Percentiles rank a stretch among this genome's conserved stretches.
phyloP scores from a whole-genome alignment of 2,113 vertebrate species.

The Nymphicus hollandicus region DNA sequence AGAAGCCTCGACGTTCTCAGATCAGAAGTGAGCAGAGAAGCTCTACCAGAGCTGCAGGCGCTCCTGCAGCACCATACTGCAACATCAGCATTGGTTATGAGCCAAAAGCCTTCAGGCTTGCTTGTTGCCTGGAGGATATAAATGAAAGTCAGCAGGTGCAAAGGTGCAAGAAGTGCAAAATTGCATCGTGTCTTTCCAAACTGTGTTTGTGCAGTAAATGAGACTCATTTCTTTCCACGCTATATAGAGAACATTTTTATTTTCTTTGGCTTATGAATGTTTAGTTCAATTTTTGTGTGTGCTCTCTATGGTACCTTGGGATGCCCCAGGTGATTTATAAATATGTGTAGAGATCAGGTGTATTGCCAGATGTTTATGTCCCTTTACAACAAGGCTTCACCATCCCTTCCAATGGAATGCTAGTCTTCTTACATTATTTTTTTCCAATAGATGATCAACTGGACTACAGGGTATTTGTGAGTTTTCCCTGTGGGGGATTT shows the following conservation, averaged over 20 bases:
- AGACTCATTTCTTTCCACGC: neutral
- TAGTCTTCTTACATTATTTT: neutral
- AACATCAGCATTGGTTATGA: constrained; percentile 33
- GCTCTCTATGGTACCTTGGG: constrained; percentile 30
- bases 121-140: constrained; percentile 62
- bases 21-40: neutral
- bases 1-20: neutral
- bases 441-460: constrained; percentile 18
- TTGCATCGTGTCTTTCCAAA: constrained; percentile 7
- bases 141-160: constrained; percentile 62
- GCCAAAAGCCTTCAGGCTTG: constrained; percentile 57
- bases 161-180: constrained; percentile 59
- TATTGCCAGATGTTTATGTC: constrained; percentile 64
- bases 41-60: neutral
- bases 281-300: neutral
- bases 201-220: neutral
- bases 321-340: constrained; percentile 64
- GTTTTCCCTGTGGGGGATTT: neutral
- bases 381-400: constrained; percentile 48
- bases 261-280: constrained; percentile 34
- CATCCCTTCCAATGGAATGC: constrained; percentile 23
- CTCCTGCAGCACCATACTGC: neutral
- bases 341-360: constrained; percentile 67
- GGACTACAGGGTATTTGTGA: neutral
- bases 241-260: constrained; percentile 1